Base-by-base conservation (phyloP, 2,888 invertebrate genomes). In the Troilus luridus region DNA sequence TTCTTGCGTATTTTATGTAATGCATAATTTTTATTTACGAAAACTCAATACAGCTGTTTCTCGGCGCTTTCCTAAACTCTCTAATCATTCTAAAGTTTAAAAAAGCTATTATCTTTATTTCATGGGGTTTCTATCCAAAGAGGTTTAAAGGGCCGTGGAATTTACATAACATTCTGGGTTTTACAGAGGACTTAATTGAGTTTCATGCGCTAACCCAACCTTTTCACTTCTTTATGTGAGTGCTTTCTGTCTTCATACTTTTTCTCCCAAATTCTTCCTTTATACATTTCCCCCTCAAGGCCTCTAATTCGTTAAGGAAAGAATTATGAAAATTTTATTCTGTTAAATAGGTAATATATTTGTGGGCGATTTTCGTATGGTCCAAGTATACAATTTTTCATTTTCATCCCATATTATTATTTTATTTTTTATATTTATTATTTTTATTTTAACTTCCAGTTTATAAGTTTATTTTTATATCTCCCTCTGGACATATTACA, bases 111-210 rank as follows among this genome's bases (percentile, higher is more conserved):
- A 67, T 3, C 67, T 67, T 14, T 14, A 10, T 67, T 67, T 67
- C 24, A 67, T 67, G 67, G n/a, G 24, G 67, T 67, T 67, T 67
- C 67, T 67, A 24, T 24, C 12, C 24, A n/a, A 67, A 67, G 67
- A 11, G 67, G 67, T 67, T 67, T 24, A 67, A 67, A 67, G 67
- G 24, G 14, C 19, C 5, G 24, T 67, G 67, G 67, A 24, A 67
- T 67, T 67, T 67, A 67, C 67, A 67, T 67, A 67, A 67, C 67
- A 67, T 67, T 67, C 67, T 67, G 67, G 24, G 24, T 67, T 67
- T 67, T 67, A 67, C 24, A 27, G 67, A 67, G 24, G 24, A 24
- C 67, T 27, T 67, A 67, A 67, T 67, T 67, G 67, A 67, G 67
- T 67, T 67, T 14, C 67, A 67, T 67, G 67, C 19, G 67, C 24